Conservation (phyloP, 2,113 vertebrate species). For the Apus apus region DNA sequence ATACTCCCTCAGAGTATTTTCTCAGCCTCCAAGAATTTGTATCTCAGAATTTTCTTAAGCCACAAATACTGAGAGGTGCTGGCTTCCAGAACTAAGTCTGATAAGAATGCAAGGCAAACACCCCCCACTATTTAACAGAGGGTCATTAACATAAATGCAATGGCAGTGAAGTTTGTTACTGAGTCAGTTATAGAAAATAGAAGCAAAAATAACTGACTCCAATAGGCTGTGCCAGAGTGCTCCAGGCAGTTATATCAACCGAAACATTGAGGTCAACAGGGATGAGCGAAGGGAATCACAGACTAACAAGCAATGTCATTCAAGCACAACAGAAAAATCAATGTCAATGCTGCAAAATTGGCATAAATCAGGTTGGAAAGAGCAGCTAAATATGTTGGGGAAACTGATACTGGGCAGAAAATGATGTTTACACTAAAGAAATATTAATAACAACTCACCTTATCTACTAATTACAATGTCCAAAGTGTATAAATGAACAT, state of each 20-base stretch:
- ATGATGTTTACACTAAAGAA: background rate
- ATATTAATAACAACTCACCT: background rate
- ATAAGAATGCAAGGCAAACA: background rate
- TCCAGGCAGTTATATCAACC: slow-evolving; percentile 10
- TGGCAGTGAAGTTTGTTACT: background rate
- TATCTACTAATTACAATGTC: background rate
- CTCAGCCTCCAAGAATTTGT: background rate
- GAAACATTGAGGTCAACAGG: slow-evolving; percentile 45
- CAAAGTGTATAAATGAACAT: background rate
- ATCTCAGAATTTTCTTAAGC: background rate
- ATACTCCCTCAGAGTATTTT: background rate
- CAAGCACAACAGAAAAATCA: background rate
- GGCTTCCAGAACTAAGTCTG: background rate
- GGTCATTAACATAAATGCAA: background rate
- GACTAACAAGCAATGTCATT: slow-evolving; percentile 1
- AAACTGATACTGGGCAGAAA: background rate
- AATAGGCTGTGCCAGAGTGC: slow-evolving; percentile 14
- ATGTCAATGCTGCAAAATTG: background rate
- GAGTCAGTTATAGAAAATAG: background rate
- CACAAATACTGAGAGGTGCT: background rate
- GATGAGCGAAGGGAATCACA: background rate
- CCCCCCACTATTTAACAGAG: background rate
- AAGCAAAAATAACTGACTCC: slow-evolving; percentile 1
- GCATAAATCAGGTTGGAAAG: background rate
- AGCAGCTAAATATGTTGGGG: background rate